Evolutionary conservation across 2,797 vertebrate genomes (phyloP).

Genomic region (Bovichtus diacanthus): DNA sequence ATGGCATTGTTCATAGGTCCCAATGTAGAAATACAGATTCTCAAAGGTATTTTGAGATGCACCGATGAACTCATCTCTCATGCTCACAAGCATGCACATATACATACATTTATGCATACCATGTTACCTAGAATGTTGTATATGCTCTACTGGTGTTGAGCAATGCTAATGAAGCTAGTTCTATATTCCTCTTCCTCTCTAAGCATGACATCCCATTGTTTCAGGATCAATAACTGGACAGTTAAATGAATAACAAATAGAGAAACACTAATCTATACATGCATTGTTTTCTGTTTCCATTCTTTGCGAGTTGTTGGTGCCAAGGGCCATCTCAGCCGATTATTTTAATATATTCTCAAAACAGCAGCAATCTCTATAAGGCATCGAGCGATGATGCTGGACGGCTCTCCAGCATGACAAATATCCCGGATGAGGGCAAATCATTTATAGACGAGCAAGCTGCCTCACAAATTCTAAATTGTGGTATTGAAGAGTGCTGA

Average conservation of each 20-base stretch:
- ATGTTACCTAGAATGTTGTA: slow-evolving; percentile 16
- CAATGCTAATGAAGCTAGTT: slow-evolving; percentile 6
- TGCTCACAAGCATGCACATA: not conserved
- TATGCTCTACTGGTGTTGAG: not conserved
- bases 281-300: slow-evolving; percentile 14
- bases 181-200: not conserved
- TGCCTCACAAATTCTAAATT: slow-evolving; percentile 60
- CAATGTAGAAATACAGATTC: slow-evolving; percentile 10
- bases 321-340: slow-evolving; percentile 23
- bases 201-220: slow-evolving; percentile 6
- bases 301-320: not conserved
- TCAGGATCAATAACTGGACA: slow-evolving; percentile 11
- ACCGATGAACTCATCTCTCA: slow-evolving; percentile 11
- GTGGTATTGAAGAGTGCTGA: slow-evolving; percentile 45
- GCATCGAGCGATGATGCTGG: slow-evolving; percentile 17
- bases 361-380: slow-evolving; percentile 48
- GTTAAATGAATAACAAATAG: slow-evolving; percentile 11
- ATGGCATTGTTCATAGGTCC: slow-evolving; percentile 43
- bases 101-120: not conserved
- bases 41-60: slow-evolving; percentile 17
- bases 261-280: slow-evolving; percentile 3
- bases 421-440: slow-evolving; percentile 63
- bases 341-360: slow-evolving; percentile 38
- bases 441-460: slow-evolving; percentile 60
- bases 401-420: slow-evolving; percentile 65